These are phyloP conservation scores for Lottia gigantea DNA, from an alignment of 2,888 invertebrate genomes.

Conservation along the genomic window DNA sequence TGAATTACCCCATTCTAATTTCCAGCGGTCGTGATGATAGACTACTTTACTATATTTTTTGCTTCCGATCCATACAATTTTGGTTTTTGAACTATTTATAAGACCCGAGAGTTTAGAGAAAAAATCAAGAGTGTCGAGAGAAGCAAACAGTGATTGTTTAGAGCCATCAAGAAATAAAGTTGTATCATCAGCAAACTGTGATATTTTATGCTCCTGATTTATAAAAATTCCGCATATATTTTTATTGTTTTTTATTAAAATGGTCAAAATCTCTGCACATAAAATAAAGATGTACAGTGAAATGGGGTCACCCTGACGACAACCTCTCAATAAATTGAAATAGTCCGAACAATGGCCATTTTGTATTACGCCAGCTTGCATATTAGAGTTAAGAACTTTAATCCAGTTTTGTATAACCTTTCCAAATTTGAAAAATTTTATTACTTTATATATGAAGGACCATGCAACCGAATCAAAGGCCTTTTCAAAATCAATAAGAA, in stretches of 20 bases:
- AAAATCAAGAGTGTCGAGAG: not conserved
- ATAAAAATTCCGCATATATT: too few species aligned
- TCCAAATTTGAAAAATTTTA: not conserved
- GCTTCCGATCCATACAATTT: not conserved
- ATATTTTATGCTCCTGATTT: not conserved
- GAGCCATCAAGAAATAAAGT: not conserved
- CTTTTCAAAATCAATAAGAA: conserved; percentile 9
- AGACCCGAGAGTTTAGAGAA: not conserved
- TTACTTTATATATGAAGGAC: not conserved
- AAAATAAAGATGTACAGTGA: not conserved
- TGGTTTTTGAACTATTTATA: not conserved
- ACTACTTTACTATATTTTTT: not conserved
- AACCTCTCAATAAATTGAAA: not conserved
- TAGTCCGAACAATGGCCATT: not conserved
- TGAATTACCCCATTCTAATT: too few species aligned
- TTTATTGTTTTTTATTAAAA: not conserved
- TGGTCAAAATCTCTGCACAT: not conserved
- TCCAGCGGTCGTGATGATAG: too few species aligned
- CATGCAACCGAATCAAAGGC: conserved; percentile 1
- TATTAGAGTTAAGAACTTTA: not conserved
- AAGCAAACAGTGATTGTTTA: not conserved
- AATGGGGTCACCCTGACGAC: not conserved
- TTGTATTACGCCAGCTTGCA: not conserved
- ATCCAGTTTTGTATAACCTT: not conserved
- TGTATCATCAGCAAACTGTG: not conserved